Evolutionary conservation across 2,888 invertebrate genomes (phyloP).

Genomic region (Drosophila mercatorum): DNA sequence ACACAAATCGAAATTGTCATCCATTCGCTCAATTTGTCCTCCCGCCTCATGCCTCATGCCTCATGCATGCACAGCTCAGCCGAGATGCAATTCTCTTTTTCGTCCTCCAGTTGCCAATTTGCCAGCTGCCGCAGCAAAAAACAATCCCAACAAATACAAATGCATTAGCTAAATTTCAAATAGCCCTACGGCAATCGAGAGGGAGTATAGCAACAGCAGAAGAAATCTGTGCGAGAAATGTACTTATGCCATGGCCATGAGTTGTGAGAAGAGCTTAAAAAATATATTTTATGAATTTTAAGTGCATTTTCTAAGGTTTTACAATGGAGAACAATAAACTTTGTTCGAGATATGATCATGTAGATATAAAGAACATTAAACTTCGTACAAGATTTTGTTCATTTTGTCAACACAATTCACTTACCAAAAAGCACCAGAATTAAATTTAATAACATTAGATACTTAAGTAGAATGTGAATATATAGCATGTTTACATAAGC

Average conservation of each 20-base stretch:
- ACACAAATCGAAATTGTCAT: constrained; percentile 82
- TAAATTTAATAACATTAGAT: too few species aligned
- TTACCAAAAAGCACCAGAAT: too few species aligned
- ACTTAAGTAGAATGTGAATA: too few species aligned
- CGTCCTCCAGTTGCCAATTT: constrained; percentile 52
- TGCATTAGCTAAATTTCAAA: constrained; percentile 11
- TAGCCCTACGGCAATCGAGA: background rate
- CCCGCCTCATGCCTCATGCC: constrained; percentile 47
- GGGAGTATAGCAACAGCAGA: too few species aligned
- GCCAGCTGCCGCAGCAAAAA: constrained; percentile 36
- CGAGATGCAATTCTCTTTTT: constrained; percentile 41
- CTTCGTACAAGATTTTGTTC: background rate
- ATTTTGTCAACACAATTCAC: background rate
- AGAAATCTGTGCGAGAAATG: background rate
- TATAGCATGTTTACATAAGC: too few species aligned
- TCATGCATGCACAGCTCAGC: constrained; percentile 47
- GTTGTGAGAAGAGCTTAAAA: background rate
- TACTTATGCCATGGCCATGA: background rate
- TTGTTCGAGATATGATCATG: background rate
- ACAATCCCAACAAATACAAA: constrained; percentile 12
- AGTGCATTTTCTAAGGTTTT: background rate
- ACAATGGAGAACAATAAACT: background rate
- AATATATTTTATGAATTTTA: background rate
- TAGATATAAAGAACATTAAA: too few species aligned
- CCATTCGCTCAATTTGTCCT: constrained; percentile 83